Evolutionary conservation across 2,797 vertebrate genomes (phyloP).

Genomic region (Loris lydekkerianus): DNA sequence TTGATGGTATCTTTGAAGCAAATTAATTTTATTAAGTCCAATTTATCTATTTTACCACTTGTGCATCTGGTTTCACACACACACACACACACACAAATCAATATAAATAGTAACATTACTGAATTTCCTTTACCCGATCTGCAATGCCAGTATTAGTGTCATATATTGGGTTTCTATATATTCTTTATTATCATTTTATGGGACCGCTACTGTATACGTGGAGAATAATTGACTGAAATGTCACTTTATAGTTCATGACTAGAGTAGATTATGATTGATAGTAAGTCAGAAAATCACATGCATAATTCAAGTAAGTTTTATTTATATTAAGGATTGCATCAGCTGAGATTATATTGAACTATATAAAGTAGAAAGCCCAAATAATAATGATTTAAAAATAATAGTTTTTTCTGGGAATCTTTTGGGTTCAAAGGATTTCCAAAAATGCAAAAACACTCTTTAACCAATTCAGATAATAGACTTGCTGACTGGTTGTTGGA

Average conservation of each 20-base stretch:
- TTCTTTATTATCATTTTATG: not conserved
- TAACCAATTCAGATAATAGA: not conserved
- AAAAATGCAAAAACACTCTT: not conserved
- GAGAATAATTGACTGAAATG: not conserved
- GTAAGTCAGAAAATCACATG: not conserved
- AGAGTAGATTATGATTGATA: not conserved
- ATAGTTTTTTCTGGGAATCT: not conserved
- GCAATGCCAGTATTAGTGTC: not conserved
- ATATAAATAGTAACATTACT: not conserved
- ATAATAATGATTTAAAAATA: not conserved
- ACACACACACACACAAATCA: not conserved
- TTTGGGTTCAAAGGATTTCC: not conserved
- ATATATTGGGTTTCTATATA: not conserved
- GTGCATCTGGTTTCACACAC: not conserved
- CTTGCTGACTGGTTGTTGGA: not conserved
- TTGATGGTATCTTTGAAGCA: not conserved
- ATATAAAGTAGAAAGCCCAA: conserved; percentile 40
- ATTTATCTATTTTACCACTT: not conserved
- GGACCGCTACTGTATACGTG: not conserved
- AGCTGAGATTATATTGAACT: not conserved
- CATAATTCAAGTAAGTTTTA: conserved; percentile 27
- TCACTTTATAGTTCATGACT: not conserved
- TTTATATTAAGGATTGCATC: conserved; percentile 6
- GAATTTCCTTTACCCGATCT: not conserved
- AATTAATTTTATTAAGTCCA: conserved; percentile 18